Base-by-base conservation (phyloP, 1,140 invertebrate genomes). In the Steinernema feltiae region DNA sequence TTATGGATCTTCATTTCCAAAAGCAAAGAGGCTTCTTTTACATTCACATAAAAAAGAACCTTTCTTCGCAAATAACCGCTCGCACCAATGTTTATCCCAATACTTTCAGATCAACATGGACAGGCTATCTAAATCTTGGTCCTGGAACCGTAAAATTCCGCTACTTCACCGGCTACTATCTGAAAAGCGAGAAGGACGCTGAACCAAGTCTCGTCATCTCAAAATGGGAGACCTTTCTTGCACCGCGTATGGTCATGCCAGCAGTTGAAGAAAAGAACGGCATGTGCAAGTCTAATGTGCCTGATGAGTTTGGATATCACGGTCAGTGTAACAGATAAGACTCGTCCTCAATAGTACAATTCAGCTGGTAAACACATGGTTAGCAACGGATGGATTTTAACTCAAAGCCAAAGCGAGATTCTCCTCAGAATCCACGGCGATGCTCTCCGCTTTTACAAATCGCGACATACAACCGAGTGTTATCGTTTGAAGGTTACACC, bases 291-390 rank as follows among this genome's bases (percentile, higher is more conserved):
- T 73, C 73, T 0, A 85, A 84, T 53, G 71, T 86, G 53, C 74
- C 81, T n/a, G 84, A 85, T 71, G 73, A 85, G 18, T 85, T 87
- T 70, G 84, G 85, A 21, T 86, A 83, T 46, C 76, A 83, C 72
- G 85, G 85, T 82, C 29, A 27, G 81, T 76, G 12, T n/a, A 48
- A 30, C 18, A 18, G 27, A 78, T n/a, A 3, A 17, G 29, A 18
- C 18, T 31, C n/a, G 69, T n/a, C n/a, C n/a, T n/a, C n/a, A n/a
- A n/a, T n/a, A n/a, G n/a, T n/a, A n/a, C n/a, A n/a, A n/a, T 84
- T 73, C 71, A 83, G 82, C 83, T 21, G 84, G 84, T 24, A 76
- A 79, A n/a, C 63, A 79, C 24, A 76, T 83, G 48, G 48, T 84
- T 2, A 83, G 79, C 32, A 79, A 86, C 41, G 84, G 84, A 35